phyloP scores from a whole-genome alignment of 1,140 invertebrate genomes.

The Pectinophora gossypiella region DNA sequence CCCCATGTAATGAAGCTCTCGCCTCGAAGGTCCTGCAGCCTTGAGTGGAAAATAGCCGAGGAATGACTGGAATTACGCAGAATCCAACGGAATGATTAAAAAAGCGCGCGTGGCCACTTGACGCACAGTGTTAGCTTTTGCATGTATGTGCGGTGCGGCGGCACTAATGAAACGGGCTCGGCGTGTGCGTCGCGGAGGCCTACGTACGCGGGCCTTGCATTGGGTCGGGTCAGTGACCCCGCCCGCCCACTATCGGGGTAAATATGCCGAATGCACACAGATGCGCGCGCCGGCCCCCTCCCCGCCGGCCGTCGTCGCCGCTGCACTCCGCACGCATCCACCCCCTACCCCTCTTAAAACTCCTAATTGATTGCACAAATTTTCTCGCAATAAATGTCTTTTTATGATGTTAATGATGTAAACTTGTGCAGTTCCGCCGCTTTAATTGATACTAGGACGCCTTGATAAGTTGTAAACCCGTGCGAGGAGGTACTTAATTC shows the following conservation, averaged over 20 bases:
- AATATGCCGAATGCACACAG: slow-evolving; percentile 75
- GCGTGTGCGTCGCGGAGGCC: slow-evolving; percentile 60
- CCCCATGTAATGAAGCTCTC: background rate
- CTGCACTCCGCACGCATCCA: slow-evolving; percentile 68
- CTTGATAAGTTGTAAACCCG: slow-evolving; percentile 24
- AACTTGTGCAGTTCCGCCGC: slow-evolving; percentile 62
- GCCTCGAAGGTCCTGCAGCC: background rate
- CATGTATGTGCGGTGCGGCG: slow-evolving; percentile 63
- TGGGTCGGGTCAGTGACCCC: slow-evolving; percentile 72
- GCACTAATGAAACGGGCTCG: slow-evolving; percentile 60
- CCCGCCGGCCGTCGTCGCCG: slow-evolving; percentile 35
- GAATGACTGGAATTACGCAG: background rate
- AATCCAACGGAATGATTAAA: slow-evolving; percentile 48
- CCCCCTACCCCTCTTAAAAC: slow-evolving; percentile 66
- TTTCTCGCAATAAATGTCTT: slow-evolving; percentile 74
- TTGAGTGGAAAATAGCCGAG: background rate
- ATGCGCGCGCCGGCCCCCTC: slow-evolving; percentile 64
- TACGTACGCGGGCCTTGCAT: slow-evolving; percentile 69
- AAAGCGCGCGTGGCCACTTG: slow-evolving; percentile 67
- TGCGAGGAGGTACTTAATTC: slow-evolving; percentile 13
- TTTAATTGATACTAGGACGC: slow-evolving; percentile 59
- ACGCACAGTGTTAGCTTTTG: slow-evolving; percentile 67
- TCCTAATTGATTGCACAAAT: slow-evolving; percentile 74
- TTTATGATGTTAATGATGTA: slow-evolving; percentile 73
- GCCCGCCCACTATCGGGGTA: slow-evolving; percentile 72